Base-by-base conservation (phyloP, 1,140 invertebrate genomes). In the Eurosta solidaginis region DNA sequence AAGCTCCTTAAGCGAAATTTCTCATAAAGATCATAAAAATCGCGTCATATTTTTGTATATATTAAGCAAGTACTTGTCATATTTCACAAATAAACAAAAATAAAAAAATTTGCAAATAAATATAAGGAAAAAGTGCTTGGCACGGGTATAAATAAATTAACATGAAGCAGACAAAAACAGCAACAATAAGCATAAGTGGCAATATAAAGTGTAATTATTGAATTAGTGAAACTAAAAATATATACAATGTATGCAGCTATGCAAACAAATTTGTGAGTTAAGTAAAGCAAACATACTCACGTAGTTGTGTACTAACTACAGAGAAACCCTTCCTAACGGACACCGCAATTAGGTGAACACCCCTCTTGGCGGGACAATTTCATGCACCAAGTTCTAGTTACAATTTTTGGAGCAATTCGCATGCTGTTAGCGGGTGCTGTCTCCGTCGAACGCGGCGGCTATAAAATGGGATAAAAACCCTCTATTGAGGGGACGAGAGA, bases 21-120 rank as follows among this genome's bases (percentile, higher is more conserved):
- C 33, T 68, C 59, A 68, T 40, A 22, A 29, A 68, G 40, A 68
- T n/a, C 20, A 68, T 68, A 68, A 68, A 68, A 68, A 68, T 68
- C 59, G 22, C 59, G 27, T 63, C 27, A n/a, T 22, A 3, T 36
- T 36, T 2, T 22, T 10, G 49, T 52, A 10, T 22, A 47, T n/a
- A n/a, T n/a, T 33, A 68, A 40, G 54, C 54, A 17, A 59, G 27
- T 29, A 10, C 54, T 36, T 7, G 54, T 59, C 29, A 68, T 29
- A 68, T 33, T 68, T 68, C 59, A 68, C 17, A 68, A 22, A 68
- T 54, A 54, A 2, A 54, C 22, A 54, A 54, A 0, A 52, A 20
- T 9, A 54, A 49, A 17, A 49, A 49, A 4, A 49, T 20, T 20
- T 20, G 22, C 17, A 54, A 54, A 27, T 25, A 40, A 63, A 68